Conservation (phyloP, 2,797 vertebrate genomes). For the Gobionotothen gibberifrons region DNA sequence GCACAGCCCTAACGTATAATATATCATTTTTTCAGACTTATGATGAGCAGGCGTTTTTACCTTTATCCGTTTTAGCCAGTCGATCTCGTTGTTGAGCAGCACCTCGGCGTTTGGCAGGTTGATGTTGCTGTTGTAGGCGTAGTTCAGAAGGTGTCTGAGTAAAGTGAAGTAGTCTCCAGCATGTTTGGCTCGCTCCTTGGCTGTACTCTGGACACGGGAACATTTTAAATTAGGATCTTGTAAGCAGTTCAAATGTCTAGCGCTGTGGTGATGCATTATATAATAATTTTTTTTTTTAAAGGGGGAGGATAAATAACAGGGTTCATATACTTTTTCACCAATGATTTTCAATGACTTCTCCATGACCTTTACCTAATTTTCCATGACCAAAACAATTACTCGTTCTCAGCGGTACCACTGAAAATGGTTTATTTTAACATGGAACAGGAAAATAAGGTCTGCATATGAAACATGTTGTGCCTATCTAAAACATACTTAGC, state of each 20-base stretch:
- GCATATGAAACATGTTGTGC: too few relatives aligned
- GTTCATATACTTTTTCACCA: too few relatives aligned
- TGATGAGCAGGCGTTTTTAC: conserved; percentile 78
- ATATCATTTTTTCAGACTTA: neutral
- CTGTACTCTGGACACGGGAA: conserved; percentile 89
- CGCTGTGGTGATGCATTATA: neutral
- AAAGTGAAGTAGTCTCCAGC: conserved; percentile 98
- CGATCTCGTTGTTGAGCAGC: conserved; percentile 99
- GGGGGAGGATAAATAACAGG: too few relatives aligned
- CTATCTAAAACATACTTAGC: too few relatives aligned
- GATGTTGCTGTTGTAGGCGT: conserved; percentile 99
- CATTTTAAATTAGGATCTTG: conserved; percentile 15
- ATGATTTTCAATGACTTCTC: too few relatives aligned
- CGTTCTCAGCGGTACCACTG: too few relatives aligned
- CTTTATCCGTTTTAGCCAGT: conserved; percentile 98
- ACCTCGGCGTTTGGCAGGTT: conserved; percentile 99
- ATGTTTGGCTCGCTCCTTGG: conserved; percentile 97
- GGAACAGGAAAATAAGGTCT: too few relatives aligned
- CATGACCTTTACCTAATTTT: too few relatives aligned
- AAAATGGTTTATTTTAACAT: too few relatives aligned
- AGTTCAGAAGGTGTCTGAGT: conserved; percentile 96
- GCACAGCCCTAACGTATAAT: neutral
- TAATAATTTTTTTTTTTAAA: too few relatives aligned
- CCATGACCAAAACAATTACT: too few relatives aligned
- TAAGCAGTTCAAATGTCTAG: neutral